Conservation (phyloP, 2,888 invertebrate genomes). For the Eulithis testata region DNA sequence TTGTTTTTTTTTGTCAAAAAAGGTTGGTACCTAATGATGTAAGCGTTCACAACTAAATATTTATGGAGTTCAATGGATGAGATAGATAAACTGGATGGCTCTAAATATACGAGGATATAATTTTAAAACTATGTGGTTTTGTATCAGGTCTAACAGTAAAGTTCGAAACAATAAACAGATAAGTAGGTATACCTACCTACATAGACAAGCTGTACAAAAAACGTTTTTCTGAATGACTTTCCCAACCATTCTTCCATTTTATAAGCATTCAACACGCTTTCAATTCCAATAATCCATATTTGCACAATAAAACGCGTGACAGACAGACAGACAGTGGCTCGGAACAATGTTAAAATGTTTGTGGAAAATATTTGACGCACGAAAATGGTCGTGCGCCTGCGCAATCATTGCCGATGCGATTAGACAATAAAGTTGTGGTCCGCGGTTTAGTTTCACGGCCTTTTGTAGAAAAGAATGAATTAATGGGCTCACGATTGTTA, state of each 20-base stretch:
- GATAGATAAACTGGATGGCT: too few species aligned
- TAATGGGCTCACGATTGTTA: background rate
- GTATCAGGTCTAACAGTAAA: too few species aligned
- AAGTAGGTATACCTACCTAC: too few species aligned
- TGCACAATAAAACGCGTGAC: conserved; percentile 65
- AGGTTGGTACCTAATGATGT: too few species aligned
- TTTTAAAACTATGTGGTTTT: too few species aligned
- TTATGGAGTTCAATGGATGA: too few species aligned
- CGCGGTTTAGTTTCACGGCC: conserved; percentile 28
- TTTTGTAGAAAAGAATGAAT: conserved; percentile 11
- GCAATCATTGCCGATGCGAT: conserved; percentile 28
- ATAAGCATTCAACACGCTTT: conserved; percentile 73
- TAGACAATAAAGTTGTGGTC: conserved; percentile 23
- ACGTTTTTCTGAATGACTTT: conserved; percentile 53
- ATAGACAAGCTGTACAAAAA: too few species aligned
- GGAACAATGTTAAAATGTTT: conserved; percentile 16
- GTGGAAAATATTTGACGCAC: conserved; percentile 29
- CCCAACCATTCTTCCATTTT: conserved; percentile 66
- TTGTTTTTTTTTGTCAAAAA: too few species aligned
- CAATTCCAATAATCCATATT: conserved; percentile 61
- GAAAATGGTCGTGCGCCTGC: conserved; percentile 21
- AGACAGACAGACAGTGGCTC: conserved; percentile 37
- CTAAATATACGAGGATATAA: too few species aligned
- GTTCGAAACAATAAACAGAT: too few species aligned
- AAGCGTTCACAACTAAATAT: too few species aligned